Evolutionary conservation across 2,797 vertebrate genomes (phyloP).

Genomic region (Acipenser oxyrinchus): DNA sequence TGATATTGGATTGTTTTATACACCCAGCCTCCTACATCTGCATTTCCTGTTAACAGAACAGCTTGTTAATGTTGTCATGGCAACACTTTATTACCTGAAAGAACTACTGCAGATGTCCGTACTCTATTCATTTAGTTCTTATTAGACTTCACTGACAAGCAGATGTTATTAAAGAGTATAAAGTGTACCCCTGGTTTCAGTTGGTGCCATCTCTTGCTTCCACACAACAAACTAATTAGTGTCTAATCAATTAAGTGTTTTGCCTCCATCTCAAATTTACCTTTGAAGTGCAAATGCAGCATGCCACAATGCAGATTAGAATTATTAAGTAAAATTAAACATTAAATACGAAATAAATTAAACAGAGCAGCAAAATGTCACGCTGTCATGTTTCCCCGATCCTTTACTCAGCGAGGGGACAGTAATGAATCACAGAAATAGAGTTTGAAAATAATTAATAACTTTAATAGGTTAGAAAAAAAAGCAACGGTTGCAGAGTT

Average conservation of each 20-base stretch:
- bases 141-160: too few relatives aligned
- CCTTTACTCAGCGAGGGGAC: neutral
- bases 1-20: too few relatives aligned
- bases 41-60: too few relatives aligned
- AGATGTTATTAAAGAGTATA: neutral
- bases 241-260: slow-evolving; percentile 24
- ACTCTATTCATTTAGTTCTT: too few relatives aligned
- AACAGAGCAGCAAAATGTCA: neutral
- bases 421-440: neutral
- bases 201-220: slow-evolving; percentile 12
- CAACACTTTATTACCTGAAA: too few relatives aligned
- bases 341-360: slow-evolving; percentile 13
- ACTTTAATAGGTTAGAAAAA: neutral
- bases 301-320: slow-evolving; percentile 19
- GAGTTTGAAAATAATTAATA: neutral
- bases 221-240: slow-evolving; percentile 25
- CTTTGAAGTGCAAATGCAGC: slow-evolving; percentile 22
- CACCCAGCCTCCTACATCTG: too few relatives aligned
- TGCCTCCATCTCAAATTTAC: slow-evolving; percentile 10
- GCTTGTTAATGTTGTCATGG: too few relatives aligned
- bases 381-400: neutral
- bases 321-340: slow-evolving; percentile 22
- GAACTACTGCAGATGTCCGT: too few relatives aligned
- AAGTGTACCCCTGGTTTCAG: neutral
- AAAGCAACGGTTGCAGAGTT: neutral